These are phyloP conservation scores for Ischnus inquisitorius DNA, from an alignment of 2,888 invertebrate genomes.

Conservation along the genomic window DNA sequence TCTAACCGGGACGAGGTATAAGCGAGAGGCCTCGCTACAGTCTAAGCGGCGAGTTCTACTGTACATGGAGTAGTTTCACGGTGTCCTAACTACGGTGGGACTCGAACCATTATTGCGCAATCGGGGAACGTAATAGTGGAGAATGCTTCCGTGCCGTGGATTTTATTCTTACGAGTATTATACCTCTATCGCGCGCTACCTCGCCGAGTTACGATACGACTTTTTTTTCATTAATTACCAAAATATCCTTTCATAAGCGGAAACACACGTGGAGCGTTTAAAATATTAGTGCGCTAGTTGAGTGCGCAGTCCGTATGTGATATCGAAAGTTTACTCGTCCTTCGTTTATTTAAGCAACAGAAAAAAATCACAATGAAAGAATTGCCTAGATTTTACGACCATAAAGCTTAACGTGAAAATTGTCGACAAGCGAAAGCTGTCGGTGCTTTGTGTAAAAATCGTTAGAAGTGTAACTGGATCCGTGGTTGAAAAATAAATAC, in stretches of 20 bases:
- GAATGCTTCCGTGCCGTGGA: conserved; percentile 68
- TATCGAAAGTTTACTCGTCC: too few species aligned
- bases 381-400: too few species aligned
- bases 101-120: conserved; percentile 68
- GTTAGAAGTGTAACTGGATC: neutral
- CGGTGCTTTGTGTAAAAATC: neutral
- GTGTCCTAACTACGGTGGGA: conserved; percentile 61
- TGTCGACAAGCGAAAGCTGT: neutral
- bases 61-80: conserved; percentile 60
- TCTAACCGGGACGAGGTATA: conserved; percentile 10
- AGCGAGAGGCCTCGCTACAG: neutral
- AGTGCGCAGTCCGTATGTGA: too few species aligned
- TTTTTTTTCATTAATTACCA: too few species aligned
- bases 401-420: neutral
- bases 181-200: neutral
- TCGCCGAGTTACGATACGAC: neutral
- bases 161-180: conserved; percentile 56
- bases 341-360: too few species aligned
- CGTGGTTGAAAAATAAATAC: neutral
- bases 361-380: too few species aligned
- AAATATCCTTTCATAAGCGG: too few species aligned
- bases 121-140: conserved; percentile 70
- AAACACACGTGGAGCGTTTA: too few species aligned
- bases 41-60: conserved; percentile 33
- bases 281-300: too few species aligned